Evolutionary conservation across 23 tunicate species (phyloP).

Genomic region (Styela clava): DNA sequence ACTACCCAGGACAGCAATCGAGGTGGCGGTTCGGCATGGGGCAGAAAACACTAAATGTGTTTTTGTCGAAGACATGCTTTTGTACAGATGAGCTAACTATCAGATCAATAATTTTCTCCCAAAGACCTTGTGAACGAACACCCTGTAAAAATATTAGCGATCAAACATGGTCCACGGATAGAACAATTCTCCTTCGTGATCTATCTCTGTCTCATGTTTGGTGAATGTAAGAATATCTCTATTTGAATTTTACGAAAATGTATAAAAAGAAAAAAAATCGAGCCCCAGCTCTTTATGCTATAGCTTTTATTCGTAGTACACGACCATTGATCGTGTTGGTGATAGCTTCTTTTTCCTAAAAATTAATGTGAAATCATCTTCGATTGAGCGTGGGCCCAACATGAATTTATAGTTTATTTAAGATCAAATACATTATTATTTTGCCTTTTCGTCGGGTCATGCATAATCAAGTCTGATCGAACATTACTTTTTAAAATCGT

Average conservation of each 20-base stretch:
- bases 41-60: conserved; percentile 7
- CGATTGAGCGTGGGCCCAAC: not conserved
- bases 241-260: too few species aligned
- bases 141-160: too few species aligned
- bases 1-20: not conserved
- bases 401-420: too few species aligned
- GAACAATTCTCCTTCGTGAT: too few species aligned
- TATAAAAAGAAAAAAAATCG: too few species aligned
- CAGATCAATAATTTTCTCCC: not conserved
- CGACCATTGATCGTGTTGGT: not conserved
- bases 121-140: not conserved
- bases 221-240: too few species aligned
- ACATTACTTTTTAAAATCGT: not conserved
- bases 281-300: not conserved
- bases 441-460: not conserved
- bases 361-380: not conserved
- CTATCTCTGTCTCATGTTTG: too few species aligned
- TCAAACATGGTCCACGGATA: too few species aligned
- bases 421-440: not conserved
- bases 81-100: not conserved
- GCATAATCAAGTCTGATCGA: not conserved
- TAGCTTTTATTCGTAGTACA: not conserved
- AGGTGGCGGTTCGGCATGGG: conserved; percentile 26
- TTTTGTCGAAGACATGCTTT: not conserved
- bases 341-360: not conserved